phyloP scores from a whole-genome alignment of 2,888 invertebrate species.

The Eulithis prunata region DNA sequence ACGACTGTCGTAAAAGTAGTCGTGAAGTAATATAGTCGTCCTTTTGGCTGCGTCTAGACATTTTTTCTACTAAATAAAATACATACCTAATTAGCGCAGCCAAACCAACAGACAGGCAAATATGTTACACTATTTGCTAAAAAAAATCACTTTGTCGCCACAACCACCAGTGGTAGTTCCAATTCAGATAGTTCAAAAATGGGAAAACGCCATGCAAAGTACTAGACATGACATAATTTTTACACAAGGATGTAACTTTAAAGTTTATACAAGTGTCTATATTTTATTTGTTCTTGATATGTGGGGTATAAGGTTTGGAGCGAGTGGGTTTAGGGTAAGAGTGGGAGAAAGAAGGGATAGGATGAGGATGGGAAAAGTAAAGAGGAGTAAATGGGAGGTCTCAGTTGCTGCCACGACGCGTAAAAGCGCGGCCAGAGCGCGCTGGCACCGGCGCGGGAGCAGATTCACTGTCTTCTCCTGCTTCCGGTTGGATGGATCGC shows the following conservation, averaged over 20 bases:
- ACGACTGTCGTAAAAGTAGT: neutral
- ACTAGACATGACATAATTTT: neutral
- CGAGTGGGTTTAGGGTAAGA: neutral
- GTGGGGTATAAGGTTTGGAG: neutral
- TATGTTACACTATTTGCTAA: no score
- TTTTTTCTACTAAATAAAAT: neutral
- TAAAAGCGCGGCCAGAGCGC: slow-evolving; percentile 60
- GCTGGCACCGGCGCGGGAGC: slow-evolving; percentile 59
- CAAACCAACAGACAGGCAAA: neutral
- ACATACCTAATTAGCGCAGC: neutral
- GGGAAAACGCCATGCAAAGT: neutral
- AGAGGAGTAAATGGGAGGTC: neutral
- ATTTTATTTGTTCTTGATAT: slow-evolving; percentile 2
- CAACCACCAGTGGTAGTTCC: no score
- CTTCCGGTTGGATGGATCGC: slow-evolving; percentile 65
- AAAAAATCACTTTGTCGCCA: no score
- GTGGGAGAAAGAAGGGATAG: neutral
- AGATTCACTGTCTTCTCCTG: slow-evolving; percentile 61
- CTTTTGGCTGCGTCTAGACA: neutral
- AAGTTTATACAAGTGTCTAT: slow-evolving; percentile 5
- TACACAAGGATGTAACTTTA: neutral
- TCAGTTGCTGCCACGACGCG: slow-evolving; percentile 70
- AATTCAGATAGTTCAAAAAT: neutral
- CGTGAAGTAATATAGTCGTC: no score
- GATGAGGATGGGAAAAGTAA: neutral